Evolutionary conservation across 2,113 vertebrate genomes (phyloP).

Genomic region (Rhineura floridana): DNA sequence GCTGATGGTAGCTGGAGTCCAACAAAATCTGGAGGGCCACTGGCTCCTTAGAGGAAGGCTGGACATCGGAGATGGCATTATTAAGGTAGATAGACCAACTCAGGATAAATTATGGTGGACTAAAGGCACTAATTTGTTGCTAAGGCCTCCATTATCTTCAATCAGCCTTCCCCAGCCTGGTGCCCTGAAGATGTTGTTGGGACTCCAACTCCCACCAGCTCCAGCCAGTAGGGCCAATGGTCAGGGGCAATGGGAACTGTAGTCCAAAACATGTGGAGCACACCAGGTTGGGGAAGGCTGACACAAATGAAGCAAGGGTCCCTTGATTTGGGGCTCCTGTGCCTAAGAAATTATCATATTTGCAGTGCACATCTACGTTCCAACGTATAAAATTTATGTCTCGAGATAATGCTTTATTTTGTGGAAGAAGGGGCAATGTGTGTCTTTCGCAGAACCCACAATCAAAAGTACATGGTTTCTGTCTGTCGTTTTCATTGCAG

Average conservation of each 20-base stretch:
- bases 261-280: no score
- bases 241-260: no score
- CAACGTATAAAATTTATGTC: constrained; percentile 81
- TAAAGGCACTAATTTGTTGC: constrained; percentile 38
- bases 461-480: constrained; percentile 66
- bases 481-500: constrained; percentile 77
- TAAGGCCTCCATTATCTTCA: constrained; percentile 61
- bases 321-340: constrained; percentile 67
- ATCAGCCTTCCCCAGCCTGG: no score
- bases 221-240: no score
- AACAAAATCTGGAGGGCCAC: background rate
- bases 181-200: no score
- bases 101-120: no score
- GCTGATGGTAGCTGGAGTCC: background rate
- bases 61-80: no score
- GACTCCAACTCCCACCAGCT: no score
- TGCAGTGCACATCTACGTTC: constrained; percentile 75
- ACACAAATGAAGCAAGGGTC: constrained; percentile 63
- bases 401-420: constrained; percentile 80
- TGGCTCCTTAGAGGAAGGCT: no score
- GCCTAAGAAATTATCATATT: constrained; percentile 71
- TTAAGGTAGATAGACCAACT: constrained; percentile 30
- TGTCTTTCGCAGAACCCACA: constrained; percentile 76
- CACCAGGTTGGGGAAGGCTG: background rate
- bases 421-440: constrained; percentile 18